Base-by-base conservation (phyloP, 2,797 vertebrate genomes). In the Tokudaia tokunoshimensis region DNA sequence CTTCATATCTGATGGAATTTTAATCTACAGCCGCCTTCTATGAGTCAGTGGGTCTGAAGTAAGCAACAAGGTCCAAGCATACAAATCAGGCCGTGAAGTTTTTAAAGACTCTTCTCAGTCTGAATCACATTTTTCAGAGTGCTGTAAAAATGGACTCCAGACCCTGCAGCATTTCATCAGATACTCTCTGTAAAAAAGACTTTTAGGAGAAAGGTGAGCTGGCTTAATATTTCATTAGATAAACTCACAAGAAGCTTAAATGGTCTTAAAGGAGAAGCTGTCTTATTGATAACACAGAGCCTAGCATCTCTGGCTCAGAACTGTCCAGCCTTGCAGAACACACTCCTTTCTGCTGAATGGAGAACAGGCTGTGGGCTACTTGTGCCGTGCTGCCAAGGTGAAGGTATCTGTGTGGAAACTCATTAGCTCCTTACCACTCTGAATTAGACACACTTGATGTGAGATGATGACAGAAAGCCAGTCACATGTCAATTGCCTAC, bases 21-120 rank as follows among this genome's bases (percentile, higher is more conserved):
- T 47, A n/a, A 29, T 67, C 52, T 3, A 26, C 85, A 80, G 2
- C 3, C 3, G 5, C 70, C 59, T 74, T 3, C 47, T 10, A 3
- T 67, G 85, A 90, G 2, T 50, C 70, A 8, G 14, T 1, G 55
- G 19, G 22, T 47, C 29, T 47, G 12, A 78, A 37, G 24, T 41
- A 3, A 59, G 57, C 9, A 0, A 12, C 0, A 0, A 41, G 6
- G 0, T 15, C 0, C 29, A 72, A 44, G 3, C 1, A 0, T 0
- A 10, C 29, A 29, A 14, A 6, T 6, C 2, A 50, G 47, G 55
- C 9, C 47, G 24, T 0, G 3, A 0, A 9, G 17, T 55, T 17
- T 90, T 52, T 44, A 37, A 80, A 17, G 7, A 83, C 37, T 31
- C 20, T 8, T 50, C 26, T 34, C 20, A 3, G 34, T 4, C 37